phyloP scores from a whole-genome alignment of 1,140 invertebrate genomes.

The Bombus impatiens region DNA sequence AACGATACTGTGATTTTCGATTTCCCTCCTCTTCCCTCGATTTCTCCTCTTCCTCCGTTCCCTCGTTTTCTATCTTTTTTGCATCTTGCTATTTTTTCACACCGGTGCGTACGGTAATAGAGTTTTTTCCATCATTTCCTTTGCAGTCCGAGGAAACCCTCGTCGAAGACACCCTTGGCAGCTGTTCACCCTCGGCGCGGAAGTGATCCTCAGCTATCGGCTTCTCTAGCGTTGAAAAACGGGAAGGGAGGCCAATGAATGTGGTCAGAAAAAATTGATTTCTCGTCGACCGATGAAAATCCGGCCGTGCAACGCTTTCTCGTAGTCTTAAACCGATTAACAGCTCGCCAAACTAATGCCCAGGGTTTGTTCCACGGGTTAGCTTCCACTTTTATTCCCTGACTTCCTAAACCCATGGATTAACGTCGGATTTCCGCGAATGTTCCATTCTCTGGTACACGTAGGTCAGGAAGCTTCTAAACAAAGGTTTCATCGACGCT shows the following conservation, averaged over 20 bases:
- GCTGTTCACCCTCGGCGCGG: conserved; percentile 53
- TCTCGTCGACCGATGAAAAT: conserved; percentile 13
- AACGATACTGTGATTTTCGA: background rate
- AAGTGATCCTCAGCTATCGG: conserved; percentile 52
- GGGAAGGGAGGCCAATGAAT: background rate
- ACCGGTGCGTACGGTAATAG: background rate
- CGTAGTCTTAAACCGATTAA: conserved; percentile 40
- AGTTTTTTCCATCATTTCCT: conserved; percentile 48
- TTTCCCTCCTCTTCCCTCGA: background rate
- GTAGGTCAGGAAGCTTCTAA: no score
- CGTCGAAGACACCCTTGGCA: conserved; percentile 41
- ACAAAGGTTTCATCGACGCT: no score
- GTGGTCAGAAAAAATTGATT: conserved; percentile 18
- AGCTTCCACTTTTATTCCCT: no score
- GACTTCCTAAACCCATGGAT: background rate
- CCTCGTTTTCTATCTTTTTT: background rate
- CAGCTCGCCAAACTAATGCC: background rate
- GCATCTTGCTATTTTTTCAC: conserved; percentile 11
- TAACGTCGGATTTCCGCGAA: background rate
- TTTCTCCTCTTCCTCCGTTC: no score
- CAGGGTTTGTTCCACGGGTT: background rate
- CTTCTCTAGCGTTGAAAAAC: conserved; percentile 40
- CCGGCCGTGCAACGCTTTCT: conserved; percentile 18
- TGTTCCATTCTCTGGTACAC: background rate
- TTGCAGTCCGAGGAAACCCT: conserved; percentile 44